These are phyloP conservation scores for Myotis findleyi DNA, from an alignment of 2,797 vertebrate species.

Conservation along the genomic window DNA sequence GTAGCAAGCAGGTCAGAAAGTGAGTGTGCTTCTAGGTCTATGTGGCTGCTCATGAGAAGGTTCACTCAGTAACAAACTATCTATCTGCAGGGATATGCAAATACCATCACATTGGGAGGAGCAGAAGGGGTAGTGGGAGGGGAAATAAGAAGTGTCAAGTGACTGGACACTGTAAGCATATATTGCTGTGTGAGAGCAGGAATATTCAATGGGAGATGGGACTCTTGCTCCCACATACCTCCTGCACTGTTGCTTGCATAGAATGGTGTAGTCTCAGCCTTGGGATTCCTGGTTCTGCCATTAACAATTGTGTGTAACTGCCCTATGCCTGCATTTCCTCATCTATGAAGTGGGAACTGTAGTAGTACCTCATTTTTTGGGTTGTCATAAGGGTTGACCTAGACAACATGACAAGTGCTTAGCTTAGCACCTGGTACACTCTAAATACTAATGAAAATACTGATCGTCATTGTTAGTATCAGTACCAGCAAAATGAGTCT, in stretches of 20 bases:
- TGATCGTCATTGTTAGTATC: neutral
- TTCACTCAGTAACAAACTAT: neutral
- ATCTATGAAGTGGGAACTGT: neutral
- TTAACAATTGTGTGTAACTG: neutral
- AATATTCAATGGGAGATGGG: neutral
- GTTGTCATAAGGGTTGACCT: neutral
- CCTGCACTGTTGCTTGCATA: neutral
- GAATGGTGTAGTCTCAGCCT: neutral
- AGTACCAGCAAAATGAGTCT: neutral
- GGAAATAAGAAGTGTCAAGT: neutral
- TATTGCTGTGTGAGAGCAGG: neutral
- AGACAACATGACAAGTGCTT: neutral
- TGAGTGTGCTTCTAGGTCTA: neutral
- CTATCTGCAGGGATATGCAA: neutral
- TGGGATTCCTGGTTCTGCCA: neutral
- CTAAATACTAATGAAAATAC: neutral
- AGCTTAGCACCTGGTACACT: neutral
- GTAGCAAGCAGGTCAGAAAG: conserved; percentile 18
- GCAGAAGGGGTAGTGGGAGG: neutral
- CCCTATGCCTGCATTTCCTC: neutral
- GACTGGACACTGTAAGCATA: neutral
- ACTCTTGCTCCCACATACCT: neutral
- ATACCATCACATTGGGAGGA: neutral
- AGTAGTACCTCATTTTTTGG: neutral
- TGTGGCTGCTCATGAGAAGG: neutral